Base-by-base conservation (phyloP, 1,140 invertebrate species). In the Brachionus paranguensis region DNA sequence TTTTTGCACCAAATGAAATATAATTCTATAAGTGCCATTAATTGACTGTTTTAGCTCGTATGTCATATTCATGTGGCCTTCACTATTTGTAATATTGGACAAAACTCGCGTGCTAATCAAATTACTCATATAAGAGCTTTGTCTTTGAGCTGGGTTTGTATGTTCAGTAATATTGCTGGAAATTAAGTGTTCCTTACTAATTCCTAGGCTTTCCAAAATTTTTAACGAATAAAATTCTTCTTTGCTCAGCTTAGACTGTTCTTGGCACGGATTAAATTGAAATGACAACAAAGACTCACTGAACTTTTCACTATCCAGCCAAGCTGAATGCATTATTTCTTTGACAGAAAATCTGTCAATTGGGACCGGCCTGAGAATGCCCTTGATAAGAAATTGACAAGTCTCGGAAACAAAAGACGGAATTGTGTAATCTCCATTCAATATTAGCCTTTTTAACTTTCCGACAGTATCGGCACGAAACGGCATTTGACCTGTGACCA, bases 401-500 rank as follows among this genome's bases (percentile, higher is more conserved):
- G 86, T 86, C 72, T 88, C 87, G 7, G 88, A 88, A 33, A 89
- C 87, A 85, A 87, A 89, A 1, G 86, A 85, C 0, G 89, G 89
- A 50, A 90, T 87, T 17, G 86, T 88, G 85, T 92, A 93, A 68
- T 91, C 90, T 55, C 90, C 93, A 65, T 92, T 91, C 3, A 93
- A 86, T 85, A 94, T 93, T 84, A 91, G 91, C 84, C 92, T 90
- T 87, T 93, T 93, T n/a, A 94, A 89, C 84, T 85, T 91, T 89
- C 1, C 90, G 0, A 91, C 89, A 10, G 89, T 91, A 55, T 91
- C 91, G 6, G 90, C 90, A 37, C 93, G 90, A 87, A 95, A 94
- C 7, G 94, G 94, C 91, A 95, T 93, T 81, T 91, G 91, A 0
- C 93, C 94, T 24, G 92, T 93, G 10, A 94, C 91, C 91, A 95